phyloP scores from a whole-genome alignment of 2,888 invertebrate genomes.

The Drosophila eohydei region DNA sequence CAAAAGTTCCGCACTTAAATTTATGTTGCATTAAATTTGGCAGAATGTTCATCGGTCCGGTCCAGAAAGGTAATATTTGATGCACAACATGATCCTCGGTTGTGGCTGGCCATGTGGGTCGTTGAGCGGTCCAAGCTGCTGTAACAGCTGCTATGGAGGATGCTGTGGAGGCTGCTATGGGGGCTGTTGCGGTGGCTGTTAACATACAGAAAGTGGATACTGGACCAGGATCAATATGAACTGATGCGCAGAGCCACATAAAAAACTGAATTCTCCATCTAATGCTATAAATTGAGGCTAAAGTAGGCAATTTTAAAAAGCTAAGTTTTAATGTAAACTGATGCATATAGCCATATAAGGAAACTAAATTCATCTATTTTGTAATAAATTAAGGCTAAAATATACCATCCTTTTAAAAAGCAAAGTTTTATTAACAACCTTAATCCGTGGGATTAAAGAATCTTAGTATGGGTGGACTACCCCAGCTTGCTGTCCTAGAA shows the following conservation, averaged over 20 bases:
- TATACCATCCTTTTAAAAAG: no score
- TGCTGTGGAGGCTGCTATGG: slow-evolving; percentile 14
- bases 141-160: slow-evolving; percentile 24
- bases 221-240: neutral
- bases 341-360: no score
- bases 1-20: slow-evolving; percentile 19
- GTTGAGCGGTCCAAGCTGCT: slow-evolving; percentile 56
- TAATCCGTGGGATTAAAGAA: no score
- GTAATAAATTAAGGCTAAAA: no score
- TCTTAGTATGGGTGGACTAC: no score
- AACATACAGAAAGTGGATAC: neutral
- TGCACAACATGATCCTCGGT: slow-evolving; percentile 41
- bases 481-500: no score
- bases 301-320: no score
- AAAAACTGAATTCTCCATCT: neutral
- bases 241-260: neutral
- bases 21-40: neutral
- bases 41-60: slow-evolving; percentile 39
- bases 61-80: slow-evolving; percentile 7
- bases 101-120: slow-evolving; percentile 61
- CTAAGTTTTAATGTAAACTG: no score
- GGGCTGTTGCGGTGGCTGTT: slow-evolving; percentile 15
- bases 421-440: no score
- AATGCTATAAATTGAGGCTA: no score
- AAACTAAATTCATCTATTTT: no score